Base-by-base conservation (phyloP, 2,113 vertebrate genomes). In the Athene noctua region DNA sequence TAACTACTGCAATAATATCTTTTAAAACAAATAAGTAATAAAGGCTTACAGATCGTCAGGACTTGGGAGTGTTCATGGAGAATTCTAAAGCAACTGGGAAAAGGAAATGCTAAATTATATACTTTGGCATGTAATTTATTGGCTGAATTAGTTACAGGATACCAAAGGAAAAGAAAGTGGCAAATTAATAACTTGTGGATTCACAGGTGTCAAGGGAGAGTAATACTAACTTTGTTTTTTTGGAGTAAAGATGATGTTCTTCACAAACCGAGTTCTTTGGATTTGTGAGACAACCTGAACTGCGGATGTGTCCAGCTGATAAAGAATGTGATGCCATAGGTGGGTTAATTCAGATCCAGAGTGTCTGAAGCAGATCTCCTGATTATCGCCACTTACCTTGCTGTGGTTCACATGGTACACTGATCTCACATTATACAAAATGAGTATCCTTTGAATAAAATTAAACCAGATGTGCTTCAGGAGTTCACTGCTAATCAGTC, bases 211-310 rank as follows among this genome's bases (percentile, higher is more conserved):
- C 32, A 34, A 72, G 21, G 13, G 34, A 61, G 7, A 65, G 15
- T 59, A 55, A 57, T 44, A 11, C 10, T 75, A 32, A 27, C 38
- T 79, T 80, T 5, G 12, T 2, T 21, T 36, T 44, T 82, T 15
- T 1, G 1, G 20, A 5, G 4, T 87, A 16, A 73, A 88, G 23
- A 61, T 1, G 4, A 17, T 6, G 2, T 19, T 51, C 5, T 68
- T 82, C 26, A 57, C 29, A 91, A 86, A 83, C 15, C 5, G 23
- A 6, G 32, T 52, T 86, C 18, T 40, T 72, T 59, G 42, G 10
- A 29, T 86, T 82, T 36, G 23, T 51, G 47, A 82, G 22, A 25
- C 25, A 85, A 30, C 3, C 21, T 11, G 9, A 54, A 17, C 8
- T 11, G 4, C 47, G 86, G 21, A 5, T 32, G 4, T 1, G 13